Conservation (phyloP, 2,797 vertebrate species). For the Manis pentadactyla region DNA sequence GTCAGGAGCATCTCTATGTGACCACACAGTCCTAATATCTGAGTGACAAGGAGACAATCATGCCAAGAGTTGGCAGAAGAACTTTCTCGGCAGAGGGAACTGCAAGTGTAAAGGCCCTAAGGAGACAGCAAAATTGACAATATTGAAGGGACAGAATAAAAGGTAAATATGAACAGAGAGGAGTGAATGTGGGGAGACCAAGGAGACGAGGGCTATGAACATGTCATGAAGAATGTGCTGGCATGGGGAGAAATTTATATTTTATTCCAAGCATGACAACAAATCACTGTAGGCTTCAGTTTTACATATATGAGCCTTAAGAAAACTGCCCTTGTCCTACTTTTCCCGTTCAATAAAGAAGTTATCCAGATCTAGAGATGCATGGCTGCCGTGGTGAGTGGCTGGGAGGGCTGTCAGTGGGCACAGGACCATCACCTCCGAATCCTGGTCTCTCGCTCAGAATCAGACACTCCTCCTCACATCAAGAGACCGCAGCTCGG, state of each 20-base stretch:
- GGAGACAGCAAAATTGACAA: not conserved
- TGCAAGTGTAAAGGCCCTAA: not conserved
- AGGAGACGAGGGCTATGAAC: not conserved
- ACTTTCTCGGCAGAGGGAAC: not conserved
- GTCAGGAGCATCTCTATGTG: not conserved
- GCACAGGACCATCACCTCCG: not conserved
- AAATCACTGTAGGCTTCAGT: not conserved
- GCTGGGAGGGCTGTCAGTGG: fast-evolving
- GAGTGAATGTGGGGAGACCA: not conserved
- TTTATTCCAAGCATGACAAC: not conserved
- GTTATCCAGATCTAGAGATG: not conserved
- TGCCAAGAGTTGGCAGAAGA: not conserved
- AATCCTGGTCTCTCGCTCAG: not conserved
- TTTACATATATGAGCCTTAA: not conserved
- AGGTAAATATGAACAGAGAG: not conserved
- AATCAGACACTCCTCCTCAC: not conserved
- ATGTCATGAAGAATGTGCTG: no score
- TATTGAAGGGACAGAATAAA: not conserved
- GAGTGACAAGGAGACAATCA: not conserved
- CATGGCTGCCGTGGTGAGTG: not conserved
- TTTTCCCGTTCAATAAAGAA: conserved; percentile 3
- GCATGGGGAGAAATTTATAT: not conserved
- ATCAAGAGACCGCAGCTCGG: not conserved
- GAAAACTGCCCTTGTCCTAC: not conserved
- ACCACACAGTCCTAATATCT: not conserved